Percentiles rank a stretch among this genome's conserved stretches.
phyloP scores from a whole-genome alignment of 2,113 vertebrate genomes.

The Desmodus rotundus region DNA sequence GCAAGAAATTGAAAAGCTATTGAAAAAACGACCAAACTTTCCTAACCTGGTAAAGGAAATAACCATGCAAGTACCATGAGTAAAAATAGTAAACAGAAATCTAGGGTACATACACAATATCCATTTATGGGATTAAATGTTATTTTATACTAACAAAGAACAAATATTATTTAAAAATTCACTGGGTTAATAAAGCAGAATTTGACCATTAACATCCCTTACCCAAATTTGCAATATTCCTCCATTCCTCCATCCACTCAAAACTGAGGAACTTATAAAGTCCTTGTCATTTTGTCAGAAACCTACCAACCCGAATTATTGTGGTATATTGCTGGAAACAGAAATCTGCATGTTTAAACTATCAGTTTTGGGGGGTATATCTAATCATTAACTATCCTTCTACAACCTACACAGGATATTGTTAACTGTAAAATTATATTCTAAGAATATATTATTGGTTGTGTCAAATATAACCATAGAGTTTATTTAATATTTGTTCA shows the following conservation, averaged over 20 bases:
- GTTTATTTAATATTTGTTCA: not conserved
- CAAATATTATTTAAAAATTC: not conserved
- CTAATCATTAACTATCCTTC: not conserved
- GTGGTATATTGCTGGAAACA: not conserved
- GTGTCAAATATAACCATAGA: not conserved
- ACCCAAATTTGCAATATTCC: slow-evolving; percentile 2
- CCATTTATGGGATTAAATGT: not conserved
- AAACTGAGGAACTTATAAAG: not conserved
- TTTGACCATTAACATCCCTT: not conserved
- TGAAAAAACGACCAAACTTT: too few species aligned
- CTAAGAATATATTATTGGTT: not conserved
- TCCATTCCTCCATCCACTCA: not conserved
- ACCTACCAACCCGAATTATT: not conserved
- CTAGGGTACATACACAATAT: not conserved
- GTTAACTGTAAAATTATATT: not conserved
- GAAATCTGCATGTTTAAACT: not conserved
- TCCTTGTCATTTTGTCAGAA: not conserved
- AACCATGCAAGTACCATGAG: not conserved
- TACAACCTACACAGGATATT: not conserved
- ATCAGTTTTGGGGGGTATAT: not conserved
- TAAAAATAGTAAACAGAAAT: slow-evolving; percentile 41
- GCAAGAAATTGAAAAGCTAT: too few species aligned
- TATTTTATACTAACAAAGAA: slow-evolving; percentile 3
- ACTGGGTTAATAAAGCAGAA: not conserved
- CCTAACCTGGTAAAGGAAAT: too few species aligned